Base-by-base conservation (phyloP, 2,797 vertebrate genomes). In the Gymnoscopelus braueri region DNA sequence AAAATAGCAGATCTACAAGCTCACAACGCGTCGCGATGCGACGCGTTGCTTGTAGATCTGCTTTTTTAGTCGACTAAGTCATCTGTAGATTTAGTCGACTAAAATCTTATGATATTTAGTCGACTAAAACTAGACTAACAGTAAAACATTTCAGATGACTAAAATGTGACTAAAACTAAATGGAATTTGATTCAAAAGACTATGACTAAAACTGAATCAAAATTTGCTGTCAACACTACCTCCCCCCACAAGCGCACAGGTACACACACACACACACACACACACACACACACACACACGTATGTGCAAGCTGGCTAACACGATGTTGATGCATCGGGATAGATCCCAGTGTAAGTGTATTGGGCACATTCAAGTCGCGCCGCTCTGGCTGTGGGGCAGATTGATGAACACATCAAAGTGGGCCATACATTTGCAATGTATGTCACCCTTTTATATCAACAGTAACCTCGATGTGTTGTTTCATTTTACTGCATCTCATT, bases 371-470 rank as follows among this genome's bases (percentile, higher is more conserved):
- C 5, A 44, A 44, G 39, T 44, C 5, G 32, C 1, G 5, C 32
- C 0, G 32, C 32, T 8, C 7, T 44, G 39, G 39, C 39, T 44
- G 7, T 23, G n/a, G 19, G 73, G 72, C 67, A 83, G 70, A 77
- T 61, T 54, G 26, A 63, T 49, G 14, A 52, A 66, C 67, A 75
- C 63, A 87, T 89, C 88, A 88, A 85, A 85, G 81, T 75, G 70
- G 65, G 39, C 73, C 82, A 81, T 88, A 82, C 83, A 82, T 89
- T 90, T 84, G 84, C 82, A 81, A 88, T 85, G 81, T 87, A 80
- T 81, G 89, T 91, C 87, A 90, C 88, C 85, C 84, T 32, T 19
- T 6, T 77, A 90, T 87, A 93, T 84, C 75, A 78, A 74, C 72
- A 75, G 81, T 72, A 48, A 50, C 75, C 84, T 87, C 88, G 39